Conservation (phyloP, 1,140 invertebrate species). For the Cotesia vestalis region DNA sequence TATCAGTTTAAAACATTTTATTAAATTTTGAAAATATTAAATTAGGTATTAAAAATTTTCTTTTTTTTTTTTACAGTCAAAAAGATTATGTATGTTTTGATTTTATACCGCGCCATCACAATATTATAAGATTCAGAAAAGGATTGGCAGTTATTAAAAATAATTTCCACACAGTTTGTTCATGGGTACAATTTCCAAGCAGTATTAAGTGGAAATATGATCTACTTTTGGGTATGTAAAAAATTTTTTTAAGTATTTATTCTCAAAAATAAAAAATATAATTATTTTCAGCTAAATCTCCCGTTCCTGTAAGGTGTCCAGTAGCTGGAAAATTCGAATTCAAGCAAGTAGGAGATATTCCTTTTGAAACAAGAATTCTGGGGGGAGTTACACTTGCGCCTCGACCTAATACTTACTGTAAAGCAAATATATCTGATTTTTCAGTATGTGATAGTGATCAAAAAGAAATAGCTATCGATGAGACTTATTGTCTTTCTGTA, state of each 20-base stretch:
- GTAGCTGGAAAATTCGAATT: conserved; percentile 97
- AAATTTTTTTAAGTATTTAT: conserved; percentile 10
- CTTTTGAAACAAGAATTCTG: conserved; percentile 90
- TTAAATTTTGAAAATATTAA: too few relatives aligned
- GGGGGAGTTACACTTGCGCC: conserved; percentile 94
- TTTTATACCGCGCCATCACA: conserved; percentile 94
- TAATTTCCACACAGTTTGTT: conserved; percentile 90
- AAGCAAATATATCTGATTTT: conserved; percentile 93
- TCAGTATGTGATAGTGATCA: conserved; percentile 93
- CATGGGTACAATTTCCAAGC: conserved; percentile 91
- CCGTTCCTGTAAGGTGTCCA: conserved; percentile 91
- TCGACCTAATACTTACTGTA: conserved; percentile 90
- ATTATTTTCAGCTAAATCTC: conserved; percentile 79
- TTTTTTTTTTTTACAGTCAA: conserved; percentile 73
- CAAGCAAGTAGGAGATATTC: conserved; percentile 85
- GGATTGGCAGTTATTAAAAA: conserved; percentile 90
- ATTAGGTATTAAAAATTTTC: conserved; percentile 11
- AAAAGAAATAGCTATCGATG: conserved; percentile 92
- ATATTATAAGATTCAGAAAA: conserved; percentile 91
- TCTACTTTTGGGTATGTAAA: conserved; percentile 74
- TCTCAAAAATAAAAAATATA: background rate
- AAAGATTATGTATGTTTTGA: conserved; percentile 98
- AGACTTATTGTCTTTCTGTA: conserved; percentile 95
- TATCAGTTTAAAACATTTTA: too few relatives aligned
- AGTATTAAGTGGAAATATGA: conserved; percentile 88